These are phyloP conservation scores for Asobara japonica DNA, from an alignment of 1,140 invertebrate genomes.

Conservation along the genomic window DNA sequence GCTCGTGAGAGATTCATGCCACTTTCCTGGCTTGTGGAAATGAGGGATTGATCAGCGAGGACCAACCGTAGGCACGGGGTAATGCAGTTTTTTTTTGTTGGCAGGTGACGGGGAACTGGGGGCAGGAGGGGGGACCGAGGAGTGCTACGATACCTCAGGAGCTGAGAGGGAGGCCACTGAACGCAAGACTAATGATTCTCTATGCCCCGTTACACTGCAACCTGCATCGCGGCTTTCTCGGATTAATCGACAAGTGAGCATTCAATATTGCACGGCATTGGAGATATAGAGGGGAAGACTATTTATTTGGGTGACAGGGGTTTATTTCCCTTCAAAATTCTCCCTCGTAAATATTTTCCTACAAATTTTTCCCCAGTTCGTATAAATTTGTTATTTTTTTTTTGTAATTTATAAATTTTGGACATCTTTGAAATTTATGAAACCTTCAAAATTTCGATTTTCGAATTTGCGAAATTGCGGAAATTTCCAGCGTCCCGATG, in stretches of 20 bases:
- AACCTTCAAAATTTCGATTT: too few species aligned
- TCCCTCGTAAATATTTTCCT: too few species aligned
- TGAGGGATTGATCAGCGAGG: not conserved
- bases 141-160: not conserved
- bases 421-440: too few species aligned
- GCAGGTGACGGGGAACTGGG: not conserved
- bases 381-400: too few species aligned
- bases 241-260: constrained; percentile 1
- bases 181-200: not conserved
- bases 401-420: too few species aligned
- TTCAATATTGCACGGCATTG: not conserved
- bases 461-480: too few species aligned
- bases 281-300: too few species aligned
- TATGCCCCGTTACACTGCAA: constrained; percentile 2
- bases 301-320: too few species aligned
- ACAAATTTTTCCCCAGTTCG: too few species aligned
- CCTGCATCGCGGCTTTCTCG: not conserved
- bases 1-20: not conserved
- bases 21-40: not conserved
- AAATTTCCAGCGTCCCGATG: too few species aligned
- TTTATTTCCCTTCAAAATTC: too few species aligned
- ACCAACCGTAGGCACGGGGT: not conserved
- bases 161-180: not conserved
- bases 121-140: not conserved
- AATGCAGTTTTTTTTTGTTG: not conserved